Conservation (phyloP, 2,888 invertebrate species). For the Aleiodes alternator region DNA sequence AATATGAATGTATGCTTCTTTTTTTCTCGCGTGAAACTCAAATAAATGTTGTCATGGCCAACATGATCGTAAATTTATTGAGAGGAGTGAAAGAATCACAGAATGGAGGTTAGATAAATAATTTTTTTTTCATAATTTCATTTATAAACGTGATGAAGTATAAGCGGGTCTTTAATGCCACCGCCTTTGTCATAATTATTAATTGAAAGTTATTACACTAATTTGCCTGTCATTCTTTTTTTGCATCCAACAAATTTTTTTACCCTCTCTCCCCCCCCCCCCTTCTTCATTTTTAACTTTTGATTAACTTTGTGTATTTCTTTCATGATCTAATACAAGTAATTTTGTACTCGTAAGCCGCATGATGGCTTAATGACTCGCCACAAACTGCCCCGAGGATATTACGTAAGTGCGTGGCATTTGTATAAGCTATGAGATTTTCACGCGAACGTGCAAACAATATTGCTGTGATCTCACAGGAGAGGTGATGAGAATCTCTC, state of each 20-base stretch:
- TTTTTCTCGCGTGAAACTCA: neutral
- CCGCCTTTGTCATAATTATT: neutral
- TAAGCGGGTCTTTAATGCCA: too few relatives aligned
- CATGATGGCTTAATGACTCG: conserved; percentile 23
- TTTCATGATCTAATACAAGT: conserved; percentile 15
- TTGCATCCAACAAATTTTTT: neutral
- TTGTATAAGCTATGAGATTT: conserved; percentile 47
- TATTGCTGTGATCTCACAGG: conserved; percentile 62
- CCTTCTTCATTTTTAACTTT: neutral
- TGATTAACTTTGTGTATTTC: conserved; percentile 1
- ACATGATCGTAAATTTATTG: conserved; percentile 17
- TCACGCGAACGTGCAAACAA: conserved; percentile 49
- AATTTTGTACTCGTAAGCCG: neutral
- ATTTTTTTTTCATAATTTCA: neutral
- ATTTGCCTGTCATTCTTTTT: conserved; percentile 14
- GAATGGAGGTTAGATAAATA: neutral
- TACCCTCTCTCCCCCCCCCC: too few relatives aligned
- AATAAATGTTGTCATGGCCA: conserved; percentile 32
- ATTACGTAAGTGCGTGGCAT: conserved; percentile 34
- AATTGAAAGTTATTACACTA: conserved; percentile 6
- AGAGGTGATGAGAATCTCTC: conserved; percentile 58
- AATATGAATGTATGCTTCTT: neutral
- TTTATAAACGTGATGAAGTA: neutral
- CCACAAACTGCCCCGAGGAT: conserved; percentile 14
- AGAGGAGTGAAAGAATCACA: neutral